phyloP scores from a whole-genome alignment of 2,113 vertebrate species.

The Aldabrachelys gigantea region DNA sequence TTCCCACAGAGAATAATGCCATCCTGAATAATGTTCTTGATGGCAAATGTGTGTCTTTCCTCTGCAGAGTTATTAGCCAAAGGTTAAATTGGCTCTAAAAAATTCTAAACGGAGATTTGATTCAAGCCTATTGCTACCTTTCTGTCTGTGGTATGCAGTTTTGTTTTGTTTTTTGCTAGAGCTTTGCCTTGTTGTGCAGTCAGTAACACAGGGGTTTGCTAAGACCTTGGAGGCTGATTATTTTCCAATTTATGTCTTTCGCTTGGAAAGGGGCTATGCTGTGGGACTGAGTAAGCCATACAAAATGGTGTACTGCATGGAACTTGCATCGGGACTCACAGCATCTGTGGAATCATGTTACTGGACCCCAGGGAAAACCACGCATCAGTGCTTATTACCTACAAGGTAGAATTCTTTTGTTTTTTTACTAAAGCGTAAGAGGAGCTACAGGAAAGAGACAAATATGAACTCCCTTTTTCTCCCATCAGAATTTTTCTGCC shows the following conservation, averaged over 20 bases:
- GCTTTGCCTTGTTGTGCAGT: not conserved
- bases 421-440: not conserved
- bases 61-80: not conserved
- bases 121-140: slow-evolving; percentile 1
- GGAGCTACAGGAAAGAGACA: not conserved
- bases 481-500: not conserved
- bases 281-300: accelerated
- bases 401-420: not conserved
- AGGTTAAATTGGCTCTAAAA: slow-evolving; percentile 35
- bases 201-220: not conserved
- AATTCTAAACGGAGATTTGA: slow-evolving; percentile 13
- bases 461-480: slow-evolving; percentile 10
- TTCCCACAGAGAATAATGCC: not conserved
- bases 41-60: slow-evolving; percentile 41
- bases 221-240: slow-evolving; percentile 33
- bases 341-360: not conserved
- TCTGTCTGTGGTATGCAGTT: not conserved
- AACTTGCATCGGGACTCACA: not conserved
- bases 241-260: slow-evolving; percentile 1
- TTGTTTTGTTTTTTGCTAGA: not conserved
- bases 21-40: not conserved
- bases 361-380: not conserved
- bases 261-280: not conserved
- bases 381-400: slow-evolving; percentile 12
- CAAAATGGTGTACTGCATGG: not conserved